Percentiles rank a stretch among this genome's conserved stretches.
Evolutionary conservation across 2,888 invertebrate species (phyloP).

Genomic region (Cheilosia scutellata): DNA sequence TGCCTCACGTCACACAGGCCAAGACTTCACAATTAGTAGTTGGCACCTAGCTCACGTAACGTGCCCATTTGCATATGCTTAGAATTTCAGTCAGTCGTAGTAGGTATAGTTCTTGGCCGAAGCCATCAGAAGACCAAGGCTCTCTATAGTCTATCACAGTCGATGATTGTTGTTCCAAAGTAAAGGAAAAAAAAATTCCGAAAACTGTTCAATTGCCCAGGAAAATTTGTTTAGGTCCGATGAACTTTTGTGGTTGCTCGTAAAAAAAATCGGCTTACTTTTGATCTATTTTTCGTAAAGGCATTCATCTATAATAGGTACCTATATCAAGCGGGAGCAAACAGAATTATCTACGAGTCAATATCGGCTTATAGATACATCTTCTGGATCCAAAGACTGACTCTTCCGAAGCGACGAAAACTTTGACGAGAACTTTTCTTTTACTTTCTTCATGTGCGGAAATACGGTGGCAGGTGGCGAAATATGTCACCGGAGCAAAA

Average conservation of each 20-base stretch:
- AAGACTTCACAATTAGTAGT: slow-evolving; percentile 52
- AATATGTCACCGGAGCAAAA: slow-evolving; percentile 40
- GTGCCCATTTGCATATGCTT: slow-evolving; percentile 54
- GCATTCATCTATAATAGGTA: neutral
- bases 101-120: slow-evolving; percentile 48
- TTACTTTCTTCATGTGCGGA: slow-evolving; percentile 2
- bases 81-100: slow-evolving; percentile 48
- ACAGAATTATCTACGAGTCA: slow-evolving; percentile 21
- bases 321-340: slow-evolving; percentile 6
- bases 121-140: slow-evolving; percentile 24
- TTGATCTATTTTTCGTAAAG: slow-evolving; percentile 12
- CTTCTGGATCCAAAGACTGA: neutral
- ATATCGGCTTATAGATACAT: slow-evolving; percentile 32
- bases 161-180: slow-evolving; percentile 20
- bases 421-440: slow-evolving; percentile 25
- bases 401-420: slow-evolving; percentile 10
- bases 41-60: slow-evolving; percentile 69
- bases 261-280: slow-evolving; percentile 1
- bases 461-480: slow-evolving; percentile 13
- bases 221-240: slow-evolving; percentile 34
- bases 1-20: slow-evolving; percentile 8
- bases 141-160: slow-evolving; percentile 21
- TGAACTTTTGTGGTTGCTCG: slow-evolving; percentile 30
- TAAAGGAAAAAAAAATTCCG: slow-evolving; percentile 9
- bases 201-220: slow-evolving; percentile 45